A percentile compares a stretch with the other conserved stretches of the same genome.
Evolutionary conservation across 2,797 vertebrate species (phyloP).

Genomic region (Sebastes diploproa): DNA sequence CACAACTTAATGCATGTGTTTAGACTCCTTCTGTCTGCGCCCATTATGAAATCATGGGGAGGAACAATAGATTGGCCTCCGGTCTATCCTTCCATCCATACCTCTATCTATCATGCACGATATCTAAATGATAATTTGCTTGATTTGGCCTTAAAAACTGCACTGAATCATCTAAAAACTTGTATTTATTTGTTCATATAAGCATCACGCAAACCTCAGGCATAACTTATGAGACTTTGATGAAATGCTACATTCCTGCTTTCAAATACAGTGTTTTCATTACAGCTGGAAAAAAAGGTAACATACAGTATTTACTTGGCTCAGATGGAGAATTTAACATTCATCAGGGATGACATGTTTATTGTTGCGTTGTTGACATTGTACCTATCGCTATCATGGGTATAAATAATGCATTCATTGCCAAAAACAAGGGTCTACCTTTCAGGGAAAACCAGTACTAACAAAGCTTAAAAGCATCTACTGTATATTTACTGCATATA

Average conservation of each 20-base stretch:
- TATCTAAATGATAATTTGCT: conserved; percentile 21
- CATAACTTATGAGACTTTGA: conserved; percentile 19
- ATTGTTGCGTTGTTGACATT: conserved; percentile 48
- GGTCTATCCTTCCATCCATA: not conserved
- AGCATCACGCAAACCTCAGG: conserved; percentile 6
- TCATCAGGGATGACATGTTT: conserved; percentile 49
- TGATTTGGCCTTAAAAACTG: conserved; percentile 13
- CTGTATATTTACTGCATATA: conserved; percentile 43
- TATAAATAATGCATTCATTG: conserved; percentile 33
- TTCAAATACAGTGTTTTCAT: conserved; percentile 22
- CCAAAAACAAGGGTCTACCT: conserved; percentile 26
- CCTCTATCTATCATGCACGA: not conserved
- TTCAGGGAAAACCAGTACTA: conserved; percentile 16
- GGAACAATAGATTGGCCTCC: not conserved
- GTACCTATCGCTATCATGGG: conserved; percentile 11
- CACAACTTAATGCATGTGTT: conserved; percentile 5
- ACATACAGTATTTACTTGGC: conserved; percentile 15
- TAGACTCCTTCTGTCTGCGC: not conserved
- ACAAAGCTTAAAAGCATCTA: conserved; percentile 35
- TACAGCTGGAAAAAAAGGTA: not conserved
- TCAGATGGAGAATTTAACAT: conserved; percentile 25
- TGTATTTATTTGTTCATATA: conserved; percentile 15
- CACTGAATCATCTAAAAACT: not conserved
- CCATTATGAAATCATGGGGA: conserved; percentile 11
- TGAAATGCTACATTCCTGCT: not conserved